phyloP scores from a whole-genome alignment of 2,113 vertebrate genomes.

The Ciconia stormi region DNA sequence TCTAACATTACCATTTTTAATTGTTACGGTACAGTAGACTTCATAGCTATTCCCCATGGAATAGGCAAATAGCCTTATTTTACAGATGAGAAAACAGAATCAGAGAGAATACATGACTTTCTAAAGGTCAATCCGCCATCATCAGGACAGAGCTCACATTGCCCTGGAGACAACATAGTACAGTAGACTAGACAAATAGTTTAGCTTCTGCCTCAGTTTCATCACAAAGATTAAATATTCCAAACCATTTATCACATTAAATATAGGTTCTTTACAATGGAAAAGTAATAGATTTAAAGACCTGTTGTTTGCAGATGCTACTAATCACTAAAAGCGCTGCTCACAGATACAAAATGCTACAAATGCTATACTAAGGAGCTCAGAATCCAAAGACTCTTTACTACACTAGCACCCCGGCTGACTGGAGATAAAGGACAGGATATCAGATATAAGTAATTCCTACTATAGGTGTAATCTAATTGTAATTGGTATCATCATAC shows the following conservation, averaged over 20 bases:
- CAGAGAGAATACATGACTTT: not conserved
- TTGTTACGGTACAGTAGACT: not conserved
- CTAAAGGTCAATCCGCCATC: not conserved
- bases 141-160: not conserved
- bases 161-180: not conserved
- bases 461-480: not conserved
- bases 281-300: not conserved
- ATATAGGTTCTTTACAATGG: not conserved
- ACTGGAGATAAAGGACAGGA: not conserved
- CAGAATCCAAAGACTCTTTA: not conserved
- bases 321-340: not conserved
- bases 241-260: not conserved
- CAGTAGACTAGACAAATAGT: not conserved
- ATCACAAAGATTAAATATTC: not conserved
- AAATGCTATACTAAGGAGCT: not conserved
- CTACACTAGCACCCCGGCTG: fast-evolving
- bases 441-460: not conserved
- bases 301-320: not conserved
- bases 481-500: not conserved
- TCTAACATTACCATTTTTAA: not conserved
- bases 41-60: not conserved
- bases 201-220: not conserved
- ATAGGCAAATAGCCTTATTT: not conserved
- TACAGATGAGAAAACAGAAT: not conserved
- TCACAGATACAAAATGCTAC: not conserved